A percentile compares a stretch with the other conserved stretches of the same genome.
phyloP scores from a whole-genome alignment of 1,140 invertebrate genomes.

The Anastatus disparis region DNA sequence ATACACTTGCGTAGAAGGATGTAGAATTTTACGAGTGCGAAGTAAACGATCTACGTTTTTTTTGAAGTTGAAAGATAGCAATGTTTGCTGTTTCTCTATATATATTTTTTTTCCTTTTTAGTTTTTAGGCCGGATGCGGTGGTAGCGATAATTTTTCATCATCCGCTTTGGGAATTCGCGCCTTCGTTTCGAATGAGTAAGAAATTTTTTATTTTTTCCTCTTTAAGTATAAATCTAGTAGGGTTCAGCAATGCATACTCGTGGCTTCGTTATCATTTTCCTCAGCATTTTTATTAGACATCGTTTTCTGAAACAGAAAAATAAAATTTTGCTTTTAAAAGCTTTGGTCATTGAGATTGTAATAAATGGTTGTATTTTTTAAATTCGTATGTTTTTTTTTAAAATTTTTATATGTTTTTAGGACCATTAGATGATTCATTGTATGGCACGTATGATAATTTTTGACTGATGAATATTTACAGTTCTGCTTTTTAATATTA shows the following conservation, averaged over 20 bases:
- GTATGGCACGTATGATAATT: no score
- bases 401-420: no score
- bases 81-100: no score
- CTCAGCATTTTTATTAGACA: constrained; percentile 42
- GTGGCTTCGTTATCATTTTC: constrained; percentile 44
- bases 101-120: no score
- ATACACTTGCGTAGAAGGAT: neutral
- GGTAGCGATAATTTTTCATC: constrained; percentile 29
- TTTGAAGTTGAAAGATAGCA: constrained; percentile 17
- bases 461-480: no score
- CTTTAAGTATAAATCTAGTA: neutral
- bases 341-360: no score
- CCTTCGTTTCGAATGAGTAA: neutral
- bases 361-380: no score
- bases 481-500: no score
- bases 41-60: constrained; percentile 4
- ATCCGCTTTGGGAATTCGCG: neutral
- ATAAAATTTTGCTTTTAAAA: neutral
- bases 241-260: neutral
- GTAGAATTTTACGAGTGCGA: constrained; percentile 6
- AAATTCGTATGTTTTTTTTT: no score
- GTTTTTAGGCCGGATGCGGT: constrained; percentile 25
- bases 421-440: no score
- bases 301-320: constrained; percentile 46
- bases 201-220: neutral